Conservation (phyloP, 2,113 vertebrate species). For the Bufo gargarizans region DNA sequence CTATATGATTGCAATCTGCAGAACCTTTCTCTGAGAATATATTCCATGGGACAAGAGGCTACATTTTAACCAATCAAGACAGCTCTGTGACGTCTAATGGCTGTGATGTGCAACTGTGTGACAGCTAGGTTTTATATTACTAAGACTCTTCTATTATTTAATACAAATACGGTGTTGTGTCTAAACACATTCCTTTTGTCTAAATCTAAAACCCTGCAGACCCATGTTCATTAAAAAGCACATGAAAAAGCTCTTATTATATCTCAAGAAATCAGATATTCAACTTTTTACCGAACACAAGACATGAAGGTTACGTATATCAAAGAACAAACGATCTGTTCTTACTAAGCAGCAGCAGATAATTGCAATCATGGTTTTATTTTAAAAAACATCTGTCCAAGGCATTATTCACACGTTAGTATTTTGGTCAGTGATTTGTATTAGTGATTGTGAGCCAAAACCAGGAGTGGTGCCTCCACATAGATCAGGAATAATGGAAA, state of each 20-base stretch:
- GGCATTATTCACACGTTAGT: no score
- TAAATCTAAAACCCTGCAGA: not conserved
- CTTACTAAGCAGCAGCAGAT: not conserved
- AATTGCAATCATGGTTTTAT: not conserved
- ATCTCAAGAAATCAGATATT: not conserved
- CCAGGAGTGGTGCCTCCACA: no score
- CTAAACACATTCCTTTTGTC: conserved; percentile 5
- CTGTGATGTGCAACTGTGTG: conserved; percentile 9
- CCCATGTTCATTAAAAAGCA: not conserved
- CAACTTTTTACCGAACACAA: not conserved
- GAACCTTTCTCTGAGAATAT: not conserved
- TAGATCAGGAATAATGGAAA: no score
- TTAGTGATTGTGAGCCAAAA: no score
- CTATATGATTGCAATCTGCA: conserved; percentile 20
- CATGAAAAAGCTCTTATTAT: not conserved
- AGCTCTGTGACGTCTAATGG: conserved; percentile 1
- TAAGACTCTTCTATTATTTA: conserved; percentile 5
- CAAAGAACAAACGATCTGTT: not conserved
- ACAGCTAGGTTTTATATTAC: conserved; percentile 27
- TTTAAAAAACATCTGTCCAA: no score
- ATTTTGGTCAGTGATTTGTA: no score
- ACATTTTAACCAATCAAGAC: conserved; percentile 3
- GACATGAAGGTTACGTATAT: not conserved
- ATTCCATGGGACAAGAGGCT: conserved; percentile 10
- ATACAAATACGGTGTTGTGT: conserved; percentile 30